Base-by-base conservation (phyloP, 2,113 vertebrate genomes). In the Ascaphus truei region DNA sequence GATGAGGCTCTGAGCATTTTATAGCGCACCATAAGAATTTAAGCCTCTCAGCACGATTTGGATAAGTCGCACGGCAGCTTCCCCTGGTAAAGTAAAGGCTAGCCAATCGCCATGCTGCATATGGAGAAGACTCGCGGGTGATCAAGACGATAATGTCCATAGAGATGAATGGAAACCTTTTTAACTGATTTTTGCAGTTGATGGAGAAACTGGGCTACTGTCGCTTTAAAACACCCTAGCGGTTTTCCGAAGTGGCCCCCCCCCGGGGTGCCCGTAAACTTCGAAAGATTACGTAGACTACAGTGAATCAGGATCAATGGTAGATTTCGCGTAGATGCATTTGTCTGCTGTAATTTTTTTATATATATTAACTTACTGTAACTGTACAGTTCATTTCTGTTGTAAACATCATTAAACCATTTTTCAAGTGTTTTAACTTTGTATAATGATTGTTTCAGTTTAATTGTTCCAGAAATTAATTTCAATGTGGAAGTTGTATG, bases 401-500 rank as follows among this genome's bases (percentile, higher is more conserved):
- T 99, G 96, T 98, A 96, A 98, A 97, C 95, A 94, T 94, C 94
- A 98, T 99, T 99, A 99, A 99, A 99, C 94, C 92, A 91, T 99
- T 98, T 98, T 98, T 90, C 94, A 96, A 95, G 93, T 97, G 95
- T 96, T 96, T 96, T 92, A 89, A 93, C 86, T 91, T 84, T 74
- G 87, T 83, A 77, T 68, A 77, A 23, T n/a, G 2, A 68, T 78
- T 52, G 5, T 16, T 64, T 18, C 12, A 39, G 7, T n/a, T n/a
- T n/a, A 8, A n/a, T 41, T 41, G n/a, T n/a, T n/a, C n/a, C n/a
- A n/a, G n/a, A n/a, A n/a, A n/a, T n/a, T n/a, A n/a, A n/a, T n/a
- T n/a, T n/a, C n/a, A n/a, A n/a, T n/a, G n/a, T n/a, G n/a, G n/a
- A n/a, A n/a, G n/a, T n/a, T n/a, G n/a, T n/a, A n/a, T n/a, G n/a